These are phyloP conservation scores for Nettapus auritus DNA, from an alignment of 2,113 vertebrate genomes.

Conservation along the genomic window DNA sequence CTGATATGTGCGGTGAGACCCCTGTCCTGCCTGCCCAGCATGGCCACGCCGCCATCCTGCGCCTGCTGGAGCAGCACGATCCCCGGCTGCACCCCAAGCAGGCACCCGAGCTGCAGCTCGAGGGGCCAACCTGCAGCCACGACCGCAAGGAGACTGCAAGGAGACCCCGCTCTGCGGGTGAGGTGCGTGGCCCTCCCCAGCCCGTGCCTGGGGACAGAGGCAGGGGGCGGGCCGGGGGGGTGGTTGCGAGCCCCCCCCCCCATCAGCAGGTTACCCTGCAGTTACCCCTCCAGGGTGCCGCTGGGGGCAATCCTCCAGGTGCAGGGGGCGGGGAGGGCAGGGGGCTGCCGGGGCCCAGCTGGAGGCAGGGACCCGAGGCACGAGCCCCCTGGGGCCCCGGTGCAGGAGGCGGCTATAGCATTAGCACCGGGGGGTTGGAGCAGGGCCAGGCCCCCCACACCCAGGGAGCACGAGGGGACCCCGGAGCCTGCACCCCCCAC, in stretches of 20 bases:
- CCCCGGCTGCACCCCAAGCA: constrained; percentile 84
- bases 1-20: constrained; percentile 79
- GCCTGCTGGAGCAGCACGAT: constrained; percentile 77
- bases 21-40: constrained; percentile 47
- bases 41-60: constrained; percentile 72
- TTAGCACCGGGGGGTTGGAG: too few species aligned
- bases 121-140: constrained; percentile 82
- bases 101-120: constrained; percentile 85
- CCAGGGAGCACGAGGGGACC: neutral
- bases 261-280: too few species aligned
- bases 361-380: too few species aligned
- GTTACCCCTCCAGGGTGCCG: too few species aligned
- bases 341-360: neutral
- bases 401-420: too few species aligned
- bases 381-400: too few species aligned
- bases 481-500: accelerated
- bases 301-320: too few species aligned
- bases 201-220: neutral
- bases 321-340: neutral
- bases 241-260: too few species aligned
- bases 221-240: neutral
- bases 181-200: too few species aligned
- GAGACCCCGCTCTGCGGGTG: constrained; percentile 80
- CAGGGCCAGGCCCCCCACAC: neutral
- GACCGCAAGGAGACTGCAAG: constrained; percentile 81